Evolutionary conservation across 2,888 invertebrate species (phyloP).

Genomic region (Ormyrus nitidulus): DNA sequence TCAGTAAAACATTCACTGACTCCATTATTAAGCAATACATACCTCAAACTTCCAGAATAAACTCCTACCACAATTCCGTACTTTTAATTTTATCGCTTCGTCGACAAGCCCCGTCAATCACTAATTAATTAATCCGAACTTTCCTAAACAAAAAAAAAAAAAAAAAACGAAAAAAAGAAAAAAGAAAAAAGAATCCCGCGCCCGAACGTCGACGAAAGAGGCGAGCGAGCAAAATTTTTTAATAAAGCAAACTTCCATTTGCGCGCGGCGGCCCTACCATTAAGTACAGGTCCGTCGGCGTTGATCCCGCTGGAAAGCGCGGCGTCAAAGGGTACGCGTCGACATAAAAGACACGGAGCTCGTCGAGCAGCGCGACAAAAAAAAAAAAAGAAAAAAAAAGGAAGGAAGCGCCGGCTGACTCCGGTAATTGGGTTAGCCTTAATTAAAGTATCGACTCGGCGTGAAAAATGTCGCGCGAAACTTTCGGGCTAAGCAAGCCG

Average conservation of each 20-base stretch:
- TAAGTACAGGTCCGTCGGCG: background rate
- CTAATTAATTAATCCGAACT: too few species aligned
- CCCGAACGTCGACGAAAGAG: too few species aligned
- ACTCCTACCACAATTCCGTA: too few species aligned
- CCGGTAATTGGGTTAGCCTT: conserved; percentile 40
- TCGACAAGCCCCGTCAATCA: too few species aligned
- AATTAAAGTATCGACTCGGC: conserved; percentile 43
- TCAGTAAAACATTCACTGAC: too few species aligned
- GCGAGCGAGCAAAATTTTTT: conserved; percentile 23
- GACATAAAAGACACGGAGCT: background rate
- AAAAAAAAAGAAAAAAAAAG: background rate
- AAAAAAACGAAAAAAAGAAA: too few species aligned
- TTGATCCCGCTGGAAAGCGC: background rate
- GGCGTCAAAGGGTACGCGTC: conserved; percentile 16
- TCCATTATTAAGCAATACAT: too few species aligned
- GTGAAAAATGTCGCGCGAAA: conserved; percentile 16
- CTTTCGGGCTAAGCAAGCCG: conserved; percentile 19
- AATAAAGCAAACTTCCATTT: conserved; percentile 29
- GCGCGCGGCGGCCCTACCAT: background rate
- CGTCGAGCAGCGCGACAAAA: conserved; percentile 13
- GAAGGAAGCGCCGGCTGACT: background rate
- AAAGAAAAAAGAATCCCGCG: too few species aligned
- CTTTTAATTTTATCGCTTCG: too few species aligned
- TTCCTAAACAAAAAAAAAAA: too few species aligned
- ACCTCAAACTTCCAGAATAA: too few species aligned